Evolutionary conservation across 1,140 invertebrate genomes (phyloP).

Genomic region (Ips typographus): DNA sequence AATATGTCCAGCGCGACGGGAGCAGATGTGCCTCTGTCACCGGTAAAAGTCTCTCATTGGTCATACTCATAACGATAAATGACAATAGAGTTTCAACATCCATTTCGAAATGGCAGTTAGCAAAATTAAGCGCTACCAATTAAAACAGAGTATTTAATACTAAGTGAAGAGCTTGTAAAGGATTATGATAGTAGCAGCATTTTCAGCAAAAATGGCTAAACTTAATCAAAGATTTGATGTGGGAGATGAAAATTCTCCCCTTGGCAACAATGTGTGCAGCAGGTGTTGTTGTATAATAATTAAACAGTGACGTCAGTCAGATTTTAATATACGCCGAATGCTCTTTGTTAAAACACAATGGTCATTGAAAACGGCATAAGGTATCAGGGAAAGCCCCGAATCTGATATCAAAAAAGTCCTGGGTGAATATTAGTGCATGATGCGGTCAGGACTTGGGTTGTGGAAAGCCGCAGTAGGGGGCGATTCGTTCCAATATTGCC

Average conservation of each 20-base stretch:
- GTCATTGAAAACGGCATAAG: slow-evolving; percentile 40
- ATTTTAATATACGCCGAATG: slow-evolving; percentile 51
- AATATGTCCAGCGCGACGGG: slow-evolving; percentile 29
- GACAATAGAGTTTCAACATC: slow-evolving; percentile 29
- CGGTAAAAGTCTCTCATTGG: slow-evolving; percentile 40
- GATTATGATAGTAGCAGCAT: not conserved
- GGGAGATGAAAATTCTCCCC: slow-evolving; percentile 12
- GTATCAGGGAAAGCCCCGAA: slow-evolving; percentile 16
- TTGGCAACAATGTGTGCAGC: slow-evolving; percentile 40
- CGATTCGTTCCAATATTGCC: slow-evolving; percentile 13
- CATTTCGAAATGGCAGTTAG: not conserved
- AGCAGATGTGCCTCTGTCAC: slow-evolving; percentile 40
- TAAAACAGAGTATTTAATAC: not conserved
- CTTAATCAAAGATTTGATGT: slow-evolving; percentile 5
- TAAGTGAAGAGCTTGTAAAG: not conserved
- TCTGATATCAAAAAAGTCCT: slow-evolving; percentile 39
- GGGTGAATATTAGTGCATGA: slow-evolving; percentile 31
- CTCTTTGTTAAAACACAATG: slow-evolving; percentile 48
- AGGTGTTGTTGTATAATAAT: slow-evolving; percentile 49
- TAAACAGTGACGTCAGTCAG: slow-evolving; percentile 49
- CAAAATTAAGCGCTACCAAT: not conserved
- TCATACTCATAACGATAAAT: slow-evolving; percentile 36
- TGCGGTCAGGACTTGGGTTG: slow-evolving; percentile 29
- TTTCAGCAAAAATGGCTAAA: slow-evolving; percentile 3
- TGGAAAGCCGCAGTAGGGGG: slow-evolving; percentile 35